Percentiles rank a stretch among this genome's conserved stretches.
Evolutionary conservation across 2,888 invertebrate genomes (phyloP).

Genomic region (Cephonodes hylas): DNA sequence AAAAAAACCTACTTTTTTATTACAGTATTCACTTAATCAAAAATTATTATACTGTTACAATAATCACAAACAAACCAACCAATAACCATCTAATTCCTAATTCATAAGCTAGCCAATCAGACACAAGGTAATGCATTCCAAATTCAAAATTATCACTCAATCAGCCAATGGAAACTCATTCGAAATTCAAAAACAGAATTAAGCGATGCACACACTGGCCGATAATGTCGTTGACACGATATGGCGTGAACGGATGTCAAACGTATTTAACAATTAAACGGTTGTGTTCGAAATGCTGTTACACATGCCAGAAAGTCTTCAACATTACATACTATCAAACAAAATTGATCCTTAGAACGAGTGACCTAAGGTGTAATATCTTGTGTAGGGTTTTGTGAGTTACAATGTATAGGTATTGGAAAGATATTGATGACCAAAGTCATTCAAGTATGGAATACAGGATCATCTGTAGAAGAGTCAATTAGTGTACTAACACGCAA

Average conservation of each 20-base stretch:
- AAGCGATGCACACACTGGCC: slow-evolving; percentile 30
- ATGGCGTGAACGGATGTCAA: slow-evolving; percentile 55
- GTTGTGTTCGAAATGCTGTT: slow-evolving; percentile 20
- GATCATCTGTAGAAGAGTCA: slow-evolving; percentile 48
- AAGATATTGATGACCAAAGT: slow-evolving; percentile 49
- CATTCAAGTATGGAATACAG: slow-evolving; percentile 38
- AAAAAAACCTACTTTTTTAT: too few relatives aligned
- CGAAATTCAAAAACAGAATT: slow-evolving; percentile 26
- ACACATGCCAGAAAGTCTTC: background rate
- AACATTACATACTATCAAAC: background rate
- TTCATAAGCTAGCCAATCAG: background rate
- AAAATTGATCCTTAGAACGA: background rate
- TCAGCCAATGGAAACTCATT: slow-evolving; percentile 13
- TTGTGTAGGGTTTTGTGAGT: background rate
- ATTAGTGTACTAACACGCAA: slow-evolving; percentile 42
- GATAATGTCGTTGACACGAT: slow-evolving; percentile 46
- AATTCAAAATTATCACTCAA: slow-evolving; percentile 6
- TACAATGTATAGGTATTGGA: slow-evolving; percentile 18
- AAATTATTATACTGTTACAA: too few relatives aligned
- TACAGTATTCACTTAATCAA: too few relatives aligned
- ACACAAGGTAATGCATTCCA: slow-evolving; percentile 4
- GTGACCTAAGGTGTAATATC: background rate
- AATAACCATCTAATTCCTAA: background rate
- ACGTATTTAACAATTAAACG: slow-evolving; percentile 55
- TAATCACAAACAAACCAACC: background rate